These are phyloP conservation scores for Drosophila sproati DNA, from an alignment of 1,140 invertebrate species.

Conservation along the genomic window DNA sequence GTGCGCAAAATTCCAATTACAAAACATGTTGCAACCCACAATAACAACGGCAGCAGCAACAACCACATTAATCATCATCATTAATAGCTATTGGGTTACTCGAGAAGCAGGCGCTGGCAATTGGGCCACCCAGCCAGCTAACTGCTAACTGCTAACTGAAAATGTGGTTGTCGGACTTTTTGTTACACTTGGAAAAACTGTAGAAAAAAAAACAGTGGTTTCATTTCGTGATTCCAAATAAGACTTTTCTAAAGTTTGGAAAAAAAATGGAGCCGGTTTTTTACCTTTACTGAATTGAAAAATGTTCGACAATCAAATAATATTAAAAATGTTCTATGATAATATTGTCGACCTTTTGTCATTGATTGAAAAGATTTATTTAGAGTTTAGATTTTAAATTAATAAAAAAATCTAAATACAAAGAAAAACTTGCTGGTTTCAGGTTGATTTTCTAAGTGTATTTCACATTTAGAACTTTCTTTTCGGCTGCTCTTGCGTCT, in stretches of 20 bases:
- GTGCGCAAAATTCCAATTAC: conserved; percentile 66
- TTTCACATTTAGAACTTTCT: conserved; percentile 63
- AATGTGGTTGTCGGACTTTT: conserved; percentile 35
- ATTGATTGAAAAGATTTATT: no score
- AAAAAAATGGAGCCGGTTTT: no score
- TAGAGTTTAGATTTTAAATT: no score
- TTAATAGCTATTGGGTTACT: conserved; percentile 73
- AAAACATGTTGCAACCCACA: conserved; percentile 74
- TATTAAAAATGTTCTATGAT: no score
- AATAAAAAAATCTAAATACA: no score
- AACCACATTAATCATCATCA: conserved; percentile 74
- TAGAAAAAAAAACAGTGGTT: no score
- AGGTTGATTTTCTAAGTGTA: not conserved
- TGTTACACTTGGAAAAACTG: conserved; percentile 4
- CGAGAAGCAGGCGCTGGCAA: conserved; percentile 15
- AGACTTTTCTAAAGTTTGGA: no score
- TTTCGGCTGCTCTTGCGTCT: conserved; percentile 11
- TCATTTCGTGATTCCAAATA: no score
- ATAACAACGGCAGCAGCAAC: conserved; percentile 35
- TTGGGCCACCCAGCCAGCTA: conserved; percentile 31
- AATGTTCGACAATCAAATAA: no score
- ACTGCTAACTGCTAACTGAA: not conserved
- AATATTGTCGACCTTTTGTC: no score
- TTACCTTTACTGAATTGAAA: no score
- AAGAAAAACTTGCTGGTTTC: no score